These are phyloP conservation scores for Tetraodon nigroviridis DNA, from an alignment of 2,113 vertebrate genomes.

Conservation along the genomic window DNA sequence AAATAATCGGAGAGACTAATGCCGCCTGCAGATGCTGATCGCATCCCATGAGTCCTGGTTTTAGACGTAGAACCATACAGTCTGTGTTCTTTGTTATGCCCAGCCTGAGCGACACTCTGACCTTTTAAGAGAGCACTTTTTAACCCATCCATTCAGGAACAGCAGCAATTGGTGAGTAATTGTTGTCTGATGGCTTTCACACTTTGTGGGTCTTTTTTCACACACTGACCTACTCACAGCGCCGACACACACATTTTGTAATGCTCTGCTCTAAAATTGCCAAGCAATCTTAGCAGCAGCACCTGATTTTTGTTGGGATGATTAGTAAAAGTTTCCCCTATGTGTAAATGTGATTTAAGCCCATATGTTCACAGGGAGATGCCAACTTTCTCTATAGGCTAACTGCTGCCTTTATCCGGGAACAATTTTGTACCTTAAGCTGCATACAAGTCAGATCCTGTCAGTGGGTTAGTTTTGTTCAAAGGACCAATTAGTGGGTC, in stretches of 20 bases:
- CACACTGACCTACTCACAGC: conserved; percentile 18
- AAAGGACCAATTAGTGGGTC: conserved; percentile 97
- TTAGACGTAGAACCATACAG: conserved; percentile 44
- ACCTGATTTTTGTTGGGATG: not conserved
- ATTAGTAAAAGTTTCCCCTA: not conserved
- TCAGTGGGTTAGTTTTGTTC: conserved; percentile 98
- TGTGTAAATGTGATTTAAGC: not conserved
- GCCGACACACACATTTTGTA: conserved; percentile 9
- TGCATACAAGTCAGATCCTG: conserved; percentile 93
- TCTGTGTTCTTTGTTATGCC: conserved; percentile 46
- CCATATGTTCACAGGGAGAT: not conserved
- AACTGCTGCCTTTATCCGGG: conserved; percentile 77
- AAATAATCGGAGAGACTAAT: conserved; percentile 40
- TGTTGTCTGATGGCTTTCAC: conserved; percentile 61
- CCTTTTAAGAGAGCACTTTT: conserved; percentile 64
- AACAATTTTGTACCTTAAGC: conserved; percentile 86
- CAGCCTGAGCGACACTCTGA: conserved; percentile 48
- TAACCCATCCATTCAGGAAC: conserved; percentile 51
- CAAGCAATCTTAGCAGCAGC: no score
- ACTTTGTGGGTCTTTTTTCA: conserved; percentile 18
- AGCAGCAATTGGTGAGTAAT: conserved; percentile 62
- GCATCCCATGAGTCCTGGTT: conserved; percentile 8
- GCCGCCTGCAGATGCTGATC: conserved; percentile 32
- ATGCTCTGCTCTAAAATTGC: not conserved
- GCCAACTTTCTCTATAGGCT: conserved; percentile 23